phyloP scores from a whole-genome alignment of 2,888 invertebrate species.

The Andrena flavipes region DNA sequence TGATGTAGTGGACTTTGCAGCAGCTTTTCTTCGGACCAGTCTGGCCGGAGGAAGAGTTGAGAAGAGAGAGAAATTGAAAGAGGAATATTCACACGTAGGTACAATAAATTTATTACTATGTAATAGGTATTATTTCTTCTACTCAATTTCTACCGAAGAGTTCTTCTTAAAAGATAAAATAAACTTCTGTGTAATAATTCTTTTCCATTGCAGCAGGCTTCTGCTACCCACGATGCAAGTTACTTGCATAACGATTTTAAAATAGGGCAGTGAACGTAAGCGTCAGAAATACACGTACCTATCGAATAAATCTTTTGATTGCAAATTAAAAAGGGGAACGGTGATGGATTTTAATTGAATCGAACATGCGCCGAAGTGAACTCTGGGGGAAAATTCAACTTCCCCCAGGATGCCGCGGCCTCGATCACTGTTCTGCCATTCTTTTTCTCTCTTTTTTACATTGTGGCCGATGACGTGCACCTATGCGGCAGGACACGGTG shows the following conservation, averaged over 20 bases:
- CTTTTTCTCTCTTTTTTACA: slow-evolving; percentile 25
- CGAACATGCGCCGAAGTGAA: slow-evolving; percentile 30
- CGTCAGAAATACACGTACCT: neutral
- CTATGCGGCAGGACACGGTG: slow-evolving; percentile 53
- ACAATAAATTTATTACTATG: too few species aligned
- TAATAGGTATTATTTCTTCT: too few species aligned
- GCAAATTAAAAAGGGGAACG: slow-evolving; percentile 1
- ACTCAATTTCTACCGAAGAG: too few species aligned
- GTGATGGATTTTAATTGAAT: slow-evolving; percentile 32
- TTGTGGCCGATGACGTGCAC: slow-evolving; percentile 70
- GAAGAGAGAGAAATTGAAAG: too few species aligned
- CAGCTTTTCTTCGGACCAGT: neutral
- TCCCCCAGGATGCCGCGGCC: slow-evolving; percentile 11
- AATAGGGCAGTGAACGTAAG: too few species aligned
- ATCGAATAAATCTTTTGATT: neutral
- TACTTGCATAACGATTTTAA: too few species aligned
- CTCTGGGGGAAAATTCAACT: slow-evolving; percentile 29
- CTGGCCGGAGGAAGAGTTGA: too few species aligned
- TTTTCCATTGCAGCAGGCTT: too few species aligned
- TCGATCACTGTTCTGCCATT: slow-evolving; percentile 21
- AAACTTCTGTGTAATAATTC: too few species aligned
- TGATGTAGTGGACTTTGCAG: neutral
- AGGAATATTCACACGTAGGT: too few species aligned
- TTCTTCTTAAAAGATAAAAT: too few species aligned
- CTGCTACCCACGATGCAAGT: too few species aligned